A percentile compares a stretch with the other conserved stretches of the same genome.
These are phyloP conservation scores for Cynocephalus volans DNA, from an alignment of 2,113 vertebrate species.

Conservation along the genomic window DNA sequence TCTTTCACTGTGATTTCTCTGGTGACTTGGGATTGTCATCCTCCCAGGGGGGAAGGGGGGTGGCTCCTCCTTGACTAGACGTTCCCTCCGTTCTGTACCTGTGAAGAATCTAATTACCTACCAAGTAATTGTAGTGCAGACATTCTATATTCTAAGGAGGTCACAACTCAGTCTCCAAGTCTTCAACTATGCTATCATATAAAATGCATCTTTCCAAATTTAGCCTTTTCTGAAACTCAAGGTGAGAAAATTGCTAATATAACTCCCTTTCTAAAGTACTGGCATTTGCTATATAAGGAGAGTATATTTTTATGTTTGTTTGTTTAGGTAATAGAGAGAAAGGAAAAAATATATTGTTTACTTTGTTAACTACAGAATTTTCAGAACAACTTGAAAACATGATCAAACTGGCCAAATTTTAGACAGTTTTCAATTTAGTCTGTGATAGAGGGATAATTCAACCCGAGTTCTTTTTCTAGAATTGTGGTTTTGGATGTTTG, in stretches of 20 bases:
- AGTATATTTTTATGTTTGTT: neutral
- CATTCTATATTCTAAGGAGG: neutral
- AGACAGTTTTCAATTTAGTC: neutral
- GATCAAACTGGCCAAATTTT: conserved; percentile 40
- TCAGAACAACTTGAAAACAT: conserved; percentile 50
- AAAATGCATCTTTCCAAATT: neutral
- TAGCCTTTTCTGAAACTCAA: conserved; percentile 28
- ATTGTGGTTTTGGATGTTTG: neutral
- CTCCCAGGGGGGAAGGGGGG: neutral
- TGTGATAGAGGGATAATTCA: neutral
- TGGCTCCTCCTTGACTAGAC: neutral
- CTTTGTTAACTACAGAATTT: conserved; percentile 7
- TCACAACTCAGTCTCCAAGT: neutral
- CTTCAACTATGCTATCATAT: neutral
- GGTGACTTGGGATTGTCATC: neutral
- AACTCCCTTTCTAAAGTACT: neutral
- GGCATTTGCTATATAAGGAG: neutral
- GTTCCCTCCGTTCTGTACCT: neutral
- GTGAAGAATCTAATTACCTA: neutral
- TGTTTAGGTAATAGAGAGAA: neutral
- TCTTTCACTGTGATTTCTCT: neutral
- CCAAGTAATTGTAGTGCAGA: neutral
- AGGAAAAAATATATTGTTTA: neutral
- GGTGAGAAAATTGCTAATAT: neutral
- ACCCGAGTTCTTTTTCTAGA: neutral